Conservation (phyloP, 2,888 invertebrate genomes). For the Psylliodes chrysocephalus region DNA sequence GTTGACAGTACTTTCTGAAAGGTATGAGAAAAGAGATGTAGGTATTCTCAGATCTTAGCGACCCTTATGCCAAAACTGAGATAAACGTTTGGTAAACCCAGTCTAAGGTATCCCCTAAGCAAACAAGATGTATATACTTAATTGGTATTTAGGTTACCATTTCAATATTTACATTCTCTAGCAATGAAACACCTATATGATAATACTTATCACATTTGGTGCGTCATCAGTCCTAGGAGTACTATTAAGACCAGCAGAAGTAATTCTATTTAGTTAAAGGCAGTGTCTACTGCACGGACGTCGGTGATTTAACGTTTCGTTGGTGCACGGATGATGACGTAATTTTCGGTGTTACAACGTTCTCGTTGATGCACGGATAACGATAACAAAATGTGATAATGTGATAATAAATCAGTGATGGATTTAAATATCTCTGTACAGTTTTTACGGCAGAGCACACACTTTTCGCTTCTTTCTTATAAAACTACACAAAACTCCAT, state of each 20-base stretch:
- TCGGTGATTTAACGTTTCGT: too few relatives aligned
- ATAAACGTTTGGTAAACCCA: conserved; percentile 46
- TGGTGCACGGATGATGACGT: too few relatives aligned
- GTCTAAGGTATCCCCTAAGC: too few relatives aligned
- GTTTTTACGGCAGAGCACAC: background rate
- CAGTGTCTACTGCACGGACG: too few relatives aligned
- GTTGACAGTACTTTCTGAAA: background rate
- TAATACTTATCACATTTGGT: conserved; percentile 44
- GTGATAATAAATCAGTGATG: background rate
- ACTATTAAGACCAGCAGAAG: conserved; percentile 31
- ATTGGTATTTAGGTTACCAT: conserved; percentile 48
- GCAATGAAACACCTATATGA: conserved; percentile 41
- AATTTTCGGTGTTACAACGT: too few relatives aligned
- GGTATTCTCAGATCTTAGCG: conserved; percentile 31
- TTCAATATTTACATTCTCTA: conserved; percentile 42
- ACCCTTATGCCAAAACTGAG: conserved; percentile 41
- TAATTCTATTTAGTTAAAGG: conserved; percentile 23
- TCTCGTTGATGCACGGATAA: too few relatives aligned
- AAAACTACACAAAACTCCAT: background rate
- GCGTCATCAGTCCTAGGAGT: conserved; percentile 43
- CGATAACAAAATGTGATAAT: too few relatives aligned
- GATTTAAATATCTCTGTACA: background rate
- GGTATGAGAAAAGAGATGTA: background rate
- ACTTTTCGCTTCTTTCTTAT: background rate
- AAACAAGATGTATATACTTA: conserved; percentile 50